A percentile compares a stretch with the other conserved stretches of the same genome.
These are phyloP conservation scores for Ganaspis brasiliensis DNA, from an alignment of 2,888 invertebrate genomes.

Conservation along the genomic window DNA sequence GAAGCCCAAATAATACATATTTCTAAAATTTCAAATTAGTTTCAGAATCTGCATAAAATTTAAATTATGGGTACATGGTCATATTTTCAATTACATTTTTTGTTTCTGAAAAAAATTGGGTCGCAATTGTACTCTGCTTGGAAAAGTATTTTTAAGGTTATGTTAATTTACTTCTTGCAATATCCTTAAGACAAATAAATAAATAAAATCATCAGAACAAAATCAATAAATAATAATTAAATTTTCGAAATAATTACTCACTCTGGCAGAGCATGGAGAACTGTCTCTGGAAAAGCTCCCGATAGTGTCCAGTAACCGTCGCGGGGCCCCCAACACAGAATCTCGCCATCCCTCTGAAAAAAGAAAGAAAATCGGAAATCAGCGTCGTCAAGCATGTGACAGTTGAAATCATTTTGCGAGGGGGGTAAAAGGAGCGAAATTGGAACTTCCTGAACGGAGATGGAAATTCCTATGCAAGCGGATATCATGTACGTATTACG, in stretches of 20 bases:
- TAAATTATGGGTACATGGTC: too few species aligned
- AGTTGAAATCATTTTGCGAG: slow-evolving; percentile 2
- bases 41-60: too few species aligned
- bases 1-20: too few species aligned
- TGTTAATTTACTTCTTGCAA: too few species aligned
- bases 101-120: too few species aligned
- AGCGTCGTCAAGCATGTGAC: slow-evolving; percentile 9
- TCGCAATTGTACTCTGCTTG: too few species aligned
- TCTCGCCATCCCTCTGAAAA: slow-evolving; percentile 80
- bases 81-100: too few species aligned
- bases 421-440: neutral
- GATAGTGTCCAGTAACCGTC: slow-evolving; percentile 77
- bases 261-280: slow-evolving; percentile 74
- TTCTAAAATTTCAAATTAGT: too few species aligned
- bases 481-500: slow-evolving; percentile 34
- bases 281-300: slow-evolving; percentile 79
- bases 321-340: slow-evolving; percentile 78
- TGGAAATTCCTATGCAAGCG: slow-evolving; percentile 36
- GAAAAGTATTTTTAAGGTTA: too few species aligned
- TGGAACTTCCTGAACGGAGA: slow-evolving; percentile 38
- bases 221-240: too few species aligned
- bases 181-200: too few species aligned
- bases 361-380: slow-evolving; percentile 55
- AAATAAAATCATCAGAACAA: too few species aligned
- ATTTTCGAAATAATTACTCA: slow-evolving; percentile 64